Evolutionary conservation across 2,888 invertebrate species (phyloP), one percentile per base, ranked within the genome.

Genomic region (Busseola fusca): DNA sequence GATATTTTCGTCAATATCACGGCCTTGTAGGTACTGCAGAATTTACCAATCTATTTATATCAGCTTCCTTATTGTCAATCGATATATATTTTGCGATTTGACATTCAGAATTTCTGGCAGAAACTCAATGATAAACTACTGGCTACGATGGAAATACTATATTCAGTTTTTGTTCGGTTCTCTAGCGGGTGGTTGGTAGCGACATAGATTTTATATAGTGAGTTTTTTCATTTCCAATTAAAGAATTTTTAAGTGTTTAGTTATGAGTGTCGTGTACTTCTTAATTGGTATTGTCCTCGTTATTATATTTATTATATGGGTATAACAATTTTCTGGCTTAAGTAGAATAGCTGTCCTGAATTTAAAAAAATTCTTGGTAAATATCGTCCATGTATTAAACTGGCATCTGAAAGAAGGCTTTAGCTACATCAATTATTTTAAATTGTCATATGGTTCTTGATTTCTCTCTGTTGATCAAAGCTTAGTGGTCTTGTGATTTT

Each of bases 41-140:
- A 83, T 67, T 70, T 78, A 50, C 66, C 62, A 74, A 76, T 73
- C 84, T 84, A 65, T 78, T 86, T 82, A 78, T 84, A 60, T 25
- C 74, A n/a, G 57, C 82, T 77, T 86, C 87, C 80, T 54, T 88
- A 84, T 84, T 86, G 71, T 85, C 82, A 71, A 64, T 73, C 42
- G 71, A 83, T 78, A 34, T 72, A 67, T 58, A 25, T 63, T 54
- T 54, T 72, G 27, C 21, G 21, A 68, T 71, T 45, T 56, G 59
- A 58, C 66, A 78, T 70, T 70, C 60, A 72, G 77, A 73, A 73
- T 80, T 64, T 58, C 84, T 89, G 89, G 89, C 89, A 40, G 16
- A 21, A 25, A 67, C 79, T 87, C 88, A 87, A 87, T 84, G 78
- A 45, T 69, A 60, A 48, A 64, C 37, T 64, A 37, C 16, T 40